These are phyloP conservation scores for Campoplex capitator DNA, from an alignment of 2,888 invertebrate genomes.

Conservation along the genomic window DNA sequence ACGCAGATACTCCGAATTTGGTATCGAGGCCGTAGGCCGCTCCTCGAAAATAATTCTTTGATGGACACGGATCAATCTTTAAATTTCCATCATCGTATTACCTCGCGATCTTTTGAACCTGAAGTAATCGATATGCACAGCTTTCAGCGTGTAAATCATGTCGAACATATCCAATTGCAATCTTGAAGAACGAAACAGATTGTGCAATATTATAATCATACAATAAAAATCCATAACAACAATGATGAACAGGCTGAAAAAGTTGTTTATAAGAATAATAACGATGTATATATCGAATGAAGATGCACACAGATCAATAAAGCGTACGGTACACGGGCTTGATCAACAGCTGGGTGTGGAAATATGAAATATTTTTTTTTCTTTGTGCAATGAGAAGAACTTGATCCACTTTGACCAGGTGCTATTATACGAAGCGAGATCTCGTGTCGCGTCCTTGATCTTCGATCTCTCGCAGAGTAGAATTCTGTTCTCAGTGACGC, in stretches of 20 bases:
- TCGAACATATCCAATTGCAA: slow-evolving; percentile 25
- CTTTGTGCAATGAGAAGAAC: slow-evolving; percentile 26
- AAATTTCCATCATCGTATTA: slow-evolving; percentile 23
- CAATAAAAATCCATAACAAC: slow-evolving; percentile 7
- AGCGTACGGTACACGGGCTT: slow-evolving; percentile 2
- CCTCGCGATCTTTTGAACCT: slow-evolving; percentile 25
- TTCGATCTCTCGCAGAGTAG: slow-evolving; percentile 44
- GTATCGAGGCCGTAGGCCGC: slow-evolving; percentile 51
- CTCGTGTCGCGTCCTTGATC: slow-evolving; percentile 57
- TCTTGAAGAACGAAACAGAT: slow-evolving; percentile 14
- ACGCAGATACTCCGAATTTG: slow-evolving; percentile 34
- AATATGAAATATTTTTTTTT: not conserved
- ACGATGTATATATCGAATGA: not conserved
- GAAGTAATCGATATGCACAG: slow-evolving; percentile 20
- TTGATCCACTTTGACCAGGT: slow-evolving; percentile 61
- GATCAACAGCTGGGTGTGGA: not conserved
- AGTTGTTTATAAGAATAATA: not conserved
- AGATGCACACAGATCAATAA: not conserved
- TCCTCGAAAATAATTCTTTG: slow-evolving; percentile 45
- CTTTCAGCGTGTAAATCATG: not conserved
- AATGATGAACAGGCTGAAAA: not conserved
- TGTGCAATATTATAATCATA: slow-evolving; percentile 29
- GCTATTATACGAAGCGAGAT: slow-evolving; percentile 30
- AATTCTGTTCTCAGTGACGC: slow-evolving; percentile 38
- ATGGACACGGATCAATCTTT: slow-evolving; percentile 53